These are phyloP conservation scores for Drosophila bocki DNA, from an alignment of 1,140 invertebrate genomes.

Conservation along the genomic window DNA sequence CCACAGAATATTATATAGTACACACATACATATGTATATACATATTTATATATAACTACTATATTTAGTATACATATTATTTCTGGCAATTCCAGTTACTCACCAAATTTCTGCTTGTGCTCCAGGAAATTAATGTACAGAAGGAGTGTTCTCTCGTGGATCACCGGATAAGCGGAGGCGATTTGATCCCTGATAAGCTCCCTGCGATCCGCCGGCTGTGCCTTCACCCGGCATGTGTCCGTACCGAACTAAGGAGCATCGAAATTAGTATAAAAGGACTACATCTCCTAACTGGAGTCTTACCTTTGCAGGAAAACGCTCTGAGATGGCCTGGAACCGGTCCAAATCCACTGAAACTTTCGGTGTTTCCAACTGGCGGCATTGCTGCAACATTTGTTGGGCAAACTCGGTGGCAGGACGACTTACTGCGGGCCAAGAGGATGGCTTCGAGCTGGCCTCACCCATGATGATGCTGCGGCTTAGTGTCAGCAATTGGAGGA, in stretches of 20 bases:
- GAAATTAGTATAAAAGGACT: background rate
- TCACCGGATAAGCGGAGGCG: slow-evolving; percentile 76
- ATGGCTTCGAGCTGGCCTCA: background rate
- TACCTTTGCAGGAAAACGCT: slow-evolving; percentile 41
- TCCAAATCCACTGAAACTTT: slow-evolving; percentile 14
- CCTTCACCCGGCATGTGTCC: slow-evolving; percentile 52
- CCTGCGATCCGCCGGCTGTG: slow-evolving; percentile 48
- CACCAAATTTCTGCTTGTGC: slow-evolving; percentile 72
- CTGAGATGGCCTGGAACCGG: slow-evolving; percentile 31
- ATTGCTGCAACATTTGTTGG: slow-evolving; percentile 21
- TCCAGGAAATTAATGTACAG: slow-evolving; percentile 68
- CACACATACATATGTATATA: too few relatives aligned
- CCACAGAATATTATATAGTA: background rate
- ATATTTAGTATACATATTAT: too few relatives aligned
- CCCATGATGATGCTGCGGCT: slow-evolving; percentile 3
- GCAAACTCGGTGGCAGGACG: background rate
- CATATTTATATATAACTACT: background rate
- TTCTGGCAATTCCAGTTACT: background rate
- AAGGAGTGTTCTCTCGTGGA: slow-evolving; percentile 64
- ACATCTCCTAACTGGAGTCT: too few relatives aligned
- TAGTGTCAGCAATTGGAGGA: background rate
- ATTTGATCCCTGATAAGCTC: slow-evolving; percentile 51
- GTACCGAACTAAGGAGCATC: slow-evolving; percentile 28
- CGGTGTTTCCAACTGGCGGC: slow-evolving; percentile 27
- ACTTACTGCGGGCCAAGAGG: background rate